Evolutionary conservation across 2,888 invertebrate genomes (phyloP).

Genomic region (Linhomoeus sp.): DNA sequence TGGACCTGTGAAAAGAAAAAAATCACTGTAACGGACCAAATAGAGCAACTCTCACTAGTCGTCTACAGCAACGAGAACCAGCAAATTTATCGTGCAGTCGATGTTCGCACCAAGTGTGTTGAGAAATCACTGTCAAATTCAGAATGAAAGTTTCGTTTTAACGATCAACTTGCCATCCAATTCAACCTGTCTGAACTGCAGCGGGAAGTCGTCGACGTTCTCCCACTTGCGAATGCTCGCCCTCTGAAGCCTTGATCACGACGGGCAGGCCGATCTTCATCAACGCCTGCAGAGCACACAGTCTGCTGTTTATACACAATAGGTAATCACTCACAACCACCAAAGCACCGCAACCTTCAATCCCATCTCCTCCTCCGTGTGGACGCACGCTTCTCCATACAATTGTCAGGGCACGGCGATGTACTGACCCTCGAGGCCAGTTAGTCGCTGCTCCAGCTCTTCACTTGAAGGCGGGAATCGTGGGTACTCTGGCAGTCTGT

Average conservation of each 20-base stretch:
- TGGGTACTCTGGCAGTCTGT: conserved; percentile 69
- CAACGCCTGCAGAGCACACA: conserved; percentile 49
- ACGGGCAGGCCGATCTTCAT: conserved; percentile 84
- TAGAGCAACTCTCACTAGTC: no score
- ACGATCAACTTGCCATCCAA: no score
- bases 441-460: conserved; percentile 30
- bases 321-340: no score
- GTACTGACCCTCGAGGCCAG: conserved; percentile 37
- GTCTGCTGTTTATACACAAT: not conserved
- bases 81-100: no score
- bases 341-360: conserved; percentile 30
- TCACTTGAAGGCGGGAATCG: conserved; percentile 42
- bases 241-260: conserved; percentile 98
- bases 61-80: no score
- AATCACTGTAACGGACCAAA: not conserved
- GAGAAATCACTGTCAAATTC: no score
- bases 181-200: conserved; percentile 64
- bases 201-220: conserved; percentile 67
- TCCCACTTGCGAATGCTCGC: conserved; percentile 88
- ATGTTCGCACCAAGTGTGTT: no score
- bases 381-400: conserved; percentile 73
- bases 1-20: conserved; percentile 46
- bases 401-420: conserved; percentile 78
- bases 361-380: conserved; percentile 63
- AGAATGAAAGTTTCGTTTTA: no score